Evolutionary conservation across 2,797 vertebrate genomes (phyloP).

Genomic region (Falco berigora): DNA sequence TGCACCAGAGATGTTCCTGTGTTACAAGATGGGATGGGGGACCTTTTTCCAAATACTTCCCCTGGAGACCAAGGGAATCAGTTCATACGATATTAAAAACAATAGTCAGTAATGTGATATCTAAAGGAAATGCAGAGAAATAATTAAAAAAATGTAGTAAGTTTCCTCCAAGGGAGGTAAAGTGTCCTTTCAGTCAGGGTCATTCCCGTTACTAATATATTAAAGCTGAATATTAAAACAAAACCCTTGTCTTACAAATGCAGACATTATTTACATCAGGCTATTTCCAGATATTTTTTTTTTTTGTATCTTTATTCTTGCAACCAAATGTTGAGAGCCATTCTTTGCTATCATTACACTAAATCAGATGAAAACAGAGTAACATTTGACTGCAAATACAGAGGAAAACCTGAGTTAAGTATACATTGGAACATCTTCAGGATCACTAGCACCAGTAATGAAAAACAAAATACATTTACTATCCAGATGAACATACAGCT

Average conservation of each 20-base stretch:
- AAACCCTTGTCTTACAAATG: not conserved
- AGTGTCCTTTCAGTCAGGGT: not conserved
- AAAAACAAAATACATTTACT: slow-evolving; percentile 46
- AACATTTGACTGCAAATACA: slow-evolving; percentile 3
- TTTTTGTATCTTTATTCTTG: not conserved
- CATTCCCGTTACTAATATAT: not conserved
- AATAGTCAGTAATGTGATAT: not conserved
- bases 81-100: not conserved
- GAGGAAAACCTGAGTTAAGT: slow-evolving; percentile 1
- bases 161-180: not conserved
- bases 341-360: not conserved
- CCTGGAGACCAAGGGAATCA: not conserved
- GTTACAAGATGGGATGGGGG: not conserved
- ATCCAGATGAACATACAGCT: not conserved
- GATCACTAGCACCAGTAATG: slow-evolving; percentile 20
- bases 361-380: not conserved
- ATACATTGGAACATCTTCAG: slow-evolving; percentile 38
- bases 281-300: not conserved
- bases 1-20: not conserved
- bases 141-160: not conserved
- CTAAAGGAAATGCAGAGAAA: not conserved
- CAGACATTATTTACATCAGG: not conserved
- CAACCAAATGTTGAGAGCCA: not conserved
- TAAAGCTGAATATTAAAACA: not conserved
- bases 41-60: not conserved